These are phyloP conservation scores for Perodicticus potto DNA, from an alignment of 2,797 vertebrate species.

Conservation along the genomic window DNA sequence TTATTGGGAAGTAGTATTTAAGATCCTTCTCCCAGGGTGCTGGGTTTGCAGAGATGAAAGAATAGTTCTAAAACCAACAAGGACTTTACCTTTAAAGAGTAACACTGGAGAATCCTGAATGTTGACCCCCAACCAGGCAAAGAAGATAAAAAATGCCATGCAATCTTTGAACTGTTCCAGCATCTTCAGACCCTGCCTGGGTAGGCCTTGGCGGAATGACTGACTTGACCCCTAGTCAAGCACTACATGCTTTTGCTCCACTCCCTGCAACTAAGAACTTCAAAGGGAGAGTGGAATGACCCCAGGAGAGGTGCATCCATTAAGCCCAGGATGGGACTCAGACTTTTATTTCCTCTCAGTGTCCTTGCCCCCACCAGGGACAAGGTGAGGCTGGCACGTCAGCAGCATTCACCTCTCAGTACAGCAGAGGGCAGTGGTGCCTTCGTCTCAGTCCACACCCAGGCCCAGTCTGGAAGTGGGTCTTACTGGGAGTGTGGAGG, in stretches of 20 bases:
- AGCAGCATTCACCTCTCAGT: conserved; percentile 33
- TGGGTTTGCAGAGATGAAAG: not conserved
- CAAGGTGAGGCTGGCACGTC: not conserved
- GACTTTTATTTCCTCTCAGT: not conserved
- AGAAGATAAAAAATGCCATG: not conserved
- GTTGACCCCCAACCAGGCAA: not conserved
- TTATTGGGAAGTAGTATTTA: not conserved
- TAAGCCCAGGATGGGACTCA: not conserved
- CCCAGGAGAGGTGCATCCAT: not conserved
- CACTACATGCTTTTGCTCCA: not conserved
- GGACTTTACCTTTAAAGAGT: not conserved
- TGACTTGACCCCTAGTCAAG: not conserved
- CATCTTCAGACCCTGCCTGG: not conserved
- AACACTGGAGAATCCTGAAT: not conserved
- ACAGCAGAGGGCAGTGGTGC: conserved; percentile 78
- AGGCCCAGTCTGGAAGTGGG: not conserved
- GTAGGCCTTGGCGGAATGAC: not conserved
- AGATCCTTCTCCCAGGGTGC: not conserved
- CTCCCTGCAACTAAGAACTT: not conserved
- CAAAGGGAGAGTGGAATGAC: not conserved
- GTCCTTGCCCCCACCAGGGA: not conserved
- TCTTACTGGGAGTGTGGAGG: not conserved
- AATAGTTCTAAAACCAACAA: not conserved
- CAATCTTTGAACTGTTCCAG: not conserved
- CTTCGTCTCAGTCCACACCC: conserved; percentile 43